A percentile compares a stretch with the other conserved stretches of the same genome.
Conservation (phyloP, 2,113 vertebrate genomes). For the Danio rerio region DNA sequence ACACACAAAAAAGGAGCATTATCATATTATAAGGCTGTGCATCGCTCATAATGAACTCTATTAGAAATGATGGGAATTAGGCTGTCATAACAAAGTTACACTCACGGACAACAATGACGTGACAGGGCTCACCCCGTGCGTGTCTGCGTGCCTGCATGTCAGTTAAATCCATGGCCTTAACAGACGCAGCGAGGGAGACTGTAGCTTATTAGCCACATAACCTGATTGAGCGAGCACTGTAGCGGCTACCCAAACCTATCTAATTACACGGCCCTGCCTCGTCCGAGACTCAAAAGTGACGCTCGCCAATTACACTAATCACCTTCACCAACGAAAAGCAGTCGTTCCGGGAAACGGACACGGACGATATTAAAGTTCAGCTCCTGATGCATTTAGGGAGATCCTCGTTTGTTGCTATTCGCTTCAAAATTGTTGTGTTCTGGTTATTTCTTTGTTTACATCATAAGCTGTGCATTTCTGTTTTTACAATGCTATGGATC, state of each 20-base stretch:
- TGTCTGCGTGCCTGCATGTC: constrained; percentile 44
- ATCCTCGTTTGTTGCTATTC: background rate
- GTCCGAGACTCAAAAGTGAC: constrained; percentile 47
- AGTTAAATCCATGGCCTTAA: constrained; percentile 48
- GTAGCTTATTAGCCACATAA: constrained; percentile 68
- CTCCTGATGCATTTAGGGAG: constrained; percentile 39
- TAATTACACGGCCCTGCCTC: constrained; percentile 63
- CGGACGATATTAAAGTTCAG: constrained; percentile 60
- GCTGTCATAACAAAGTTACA: constrained; percentile 27
- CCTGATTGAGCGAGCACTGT: constrained; percentile 73
- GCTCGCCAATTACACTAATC: constrained; percentile 65
- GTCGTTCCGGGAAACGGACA: constrained; percentile 63
- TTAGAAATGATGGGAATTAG: constrained; percentile 26
- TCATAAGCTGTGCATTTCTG: background rate
- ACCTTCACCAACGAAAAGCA: constrained; percentile 47
- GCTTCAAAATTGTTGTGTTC: background rate
- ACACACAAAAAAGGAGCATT: background rate
- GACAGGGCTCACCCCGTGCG: constrained; percentile 28
- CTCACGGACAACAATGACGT: constrained; percentile 26
- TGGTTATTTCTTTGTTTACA: background rate
- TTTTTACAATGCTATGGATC: background rate
- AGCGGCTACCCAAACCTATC: constrained; percentile 69
- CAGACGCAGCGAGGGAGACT: constrained; percentile 66
- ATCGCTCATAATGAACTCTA: constrained; percentile 25
- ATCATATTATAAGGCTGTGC: constrained; percentile 9